Conservation (phyloP, 2,797 vertebrate species). For the Brachyrhaphis roseni region DNA sequence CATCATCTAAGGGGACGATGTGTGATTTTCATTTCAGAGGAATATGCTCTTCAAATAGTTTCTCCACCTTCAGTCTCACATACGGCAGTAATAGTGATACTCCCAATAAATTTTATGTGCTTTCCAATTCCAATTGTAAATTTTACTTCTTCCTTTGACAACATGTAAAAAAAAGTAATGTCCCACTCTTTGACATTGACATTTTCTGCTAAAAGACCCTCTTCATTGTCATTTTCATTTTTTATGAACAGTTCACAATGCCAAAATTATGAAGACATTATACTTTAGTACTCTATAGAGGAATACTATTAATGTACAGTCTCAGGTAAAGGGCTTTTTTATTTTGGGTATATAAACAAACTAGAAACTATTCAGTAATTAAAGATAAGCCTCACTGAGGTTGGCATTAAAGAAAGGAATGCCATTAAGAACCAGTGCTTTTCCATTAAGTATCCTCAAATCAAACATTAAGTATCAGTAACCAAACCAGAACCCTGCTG, state of each 20-base stretch:
- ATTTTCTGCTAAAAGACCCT: neutral
- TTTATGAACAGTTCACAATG: neutral
- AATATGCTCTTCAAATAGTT: neutral
- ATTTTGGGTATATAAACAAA: neutral
- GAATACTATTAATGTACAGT: neutral
- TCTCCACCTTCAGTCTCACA: neutral
- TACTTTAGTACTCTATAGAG: neutral
- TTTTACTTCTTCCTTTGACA: neutral
- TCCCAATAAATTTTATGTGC: neutral
- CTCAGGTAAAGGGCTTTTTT: neutral
- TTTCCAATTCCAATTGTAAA: neutral
- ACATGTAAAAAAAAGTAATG: neutral
- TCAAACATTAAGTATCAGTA: neutral
- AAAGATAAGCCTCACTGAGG: neutral
- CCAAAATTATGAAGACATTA: neutral
- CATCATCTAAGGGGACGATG: neutral
- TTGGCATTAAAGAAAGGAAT: neutral
- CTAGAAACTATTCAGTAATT: neutral
- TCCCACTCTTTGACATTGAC: neutral
- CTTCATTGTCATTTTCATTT: neutral
- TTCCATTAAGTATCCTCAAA: neutral
- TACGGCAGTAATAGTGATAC: neutral
- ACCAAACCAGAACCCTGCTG: neutral
- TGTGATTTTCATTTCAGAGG: neutral
- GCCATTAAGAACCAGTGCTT: neutral